phyloP scores from a whole-genome alignment of 1,140 invertebrate genomes.

The Leptinotarsa lineolata region DNA sequence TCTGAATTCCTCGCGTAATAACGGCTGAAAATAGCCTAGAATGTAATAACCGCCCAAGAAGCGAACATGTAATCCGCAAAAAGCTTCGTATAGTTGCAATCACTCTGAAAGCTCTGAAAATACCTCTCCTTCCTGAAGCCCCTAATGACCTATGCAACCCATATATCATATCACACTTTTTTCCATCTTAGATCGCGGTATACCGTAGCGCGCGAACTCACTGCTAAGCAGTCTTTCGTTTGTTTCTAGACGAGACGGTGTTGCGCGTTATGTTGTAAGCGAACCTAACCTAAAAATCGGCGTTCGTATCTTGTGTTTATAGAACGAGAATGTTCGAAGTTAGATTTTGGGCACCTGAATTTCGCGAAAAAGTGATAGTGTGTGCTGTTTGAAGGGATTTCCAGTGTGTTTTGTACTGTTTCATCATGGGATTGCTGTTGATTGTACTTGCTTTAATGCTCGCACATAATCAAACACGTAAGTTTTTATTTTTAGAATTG shows the following conservation, averaged over 20 bases:
- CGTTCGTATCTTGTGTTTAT: constrained; percentile 13
- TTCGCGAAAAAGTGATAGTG: constrained; percentile 13
- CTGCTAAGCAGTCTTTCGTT: constrained; percentile 21
- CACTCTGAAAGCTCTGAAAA: constrained; percentile 20
- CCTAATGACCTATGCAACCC: constrained; percentile 28
- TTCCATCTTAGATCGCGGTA: constrained; percentile 22
- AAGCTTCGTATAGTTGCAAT: constrained; percentile 24
- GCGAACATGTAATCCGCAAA: constrained; percentile 13
- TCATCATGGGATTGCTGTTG: constrained; percentile 19
- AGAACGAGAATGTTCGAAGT: constrained; percentile 12
- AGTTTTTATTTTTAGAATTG: constrained; percentile 30
- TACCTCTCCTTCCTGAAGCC: constrained; percentile 18
- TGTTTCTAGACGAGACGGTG: constrained; percentile 17
- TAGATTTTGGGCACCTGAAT: constrained; percentile 7
- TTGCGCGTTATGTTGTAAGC: constrained; percentile 6
- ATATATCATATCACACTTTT: constrained; percentile 25
- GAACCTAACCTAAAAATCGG: constrained; percentile 23
- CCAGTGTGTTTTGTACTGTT: constrained; percentile 12
- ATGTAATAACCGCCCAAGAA: not conserved
- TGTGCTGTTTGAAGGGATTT: constrained; percentile 12
- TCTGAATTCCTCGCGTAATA: not conserved
- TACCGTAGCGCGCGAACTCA: constrained; percentile 9
- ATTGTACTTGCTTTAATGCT: constrained; percentile 12
- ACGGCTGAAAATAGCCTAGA: not conserved
- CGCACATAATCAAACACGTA: constrained; percentile 27